Base-by-base conservation (phyloP, 2,888 invertebrate genomes). In the Acholoe squamosa region DNA sequence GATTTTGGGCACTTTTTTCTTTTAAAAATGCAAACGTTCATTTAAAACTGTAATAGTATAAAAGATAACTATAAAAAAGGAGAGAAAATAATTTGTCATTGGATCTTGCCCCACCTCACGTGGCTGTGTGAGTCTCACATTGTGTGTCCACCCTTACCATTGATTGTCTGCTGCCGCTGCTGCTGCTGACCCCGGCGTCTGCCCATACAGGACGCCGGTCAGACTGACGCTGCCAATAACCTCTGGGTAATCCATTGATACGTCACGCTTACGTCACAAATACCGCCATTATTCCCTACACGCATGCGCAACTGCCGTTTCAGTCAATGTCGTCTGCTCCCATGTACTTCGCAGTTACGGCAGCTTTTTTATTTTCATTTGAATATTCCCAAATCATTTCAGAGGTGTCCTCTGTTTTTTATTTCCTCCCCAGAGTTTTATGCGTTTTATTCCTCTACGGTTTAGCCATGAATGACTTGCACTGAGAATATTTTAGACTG, bases 181-280 rank as follows among this genome's bases (percentile, higher is more conserved):
- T 84, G 84, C 84, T 51, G 43, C 33, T 34, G 43, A 31, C 34
- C 22, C 51, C 25, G 84, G 84, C 84, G 25, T 84, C 43, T 84
- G 5, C 43, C 43, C 84, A 14, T 19, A 25, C 56, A 86, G 86
- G 86, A 86, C 25, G 86, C 86, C 28, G 86, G 86, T 33, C 86
- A 86, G 25, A 86, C 54, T 28, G 86, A 86, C 25, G 86, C 86
- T 31, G 86, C 86, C 33, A 86, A 86, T 86, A 86, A 86, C 86
- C 86, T 86, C 14, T 86, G 86, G 86, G 86, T 86, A 86, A 86
- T 34, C 80, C 43, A 80, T 80, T 80, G 80, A 80, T 80, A 80
- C 14, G 34, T 80, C 80, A 76, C 76, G 76, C 76, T 76, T 31
- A 43, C 61, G 61, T 61, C 61, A 61, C n/a, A 7, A 61, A 61